phyloP scores from a whole-genome alignment of 2,113 vertebrate genomes.

The Aspiorhynchus laticeps region DNA sequence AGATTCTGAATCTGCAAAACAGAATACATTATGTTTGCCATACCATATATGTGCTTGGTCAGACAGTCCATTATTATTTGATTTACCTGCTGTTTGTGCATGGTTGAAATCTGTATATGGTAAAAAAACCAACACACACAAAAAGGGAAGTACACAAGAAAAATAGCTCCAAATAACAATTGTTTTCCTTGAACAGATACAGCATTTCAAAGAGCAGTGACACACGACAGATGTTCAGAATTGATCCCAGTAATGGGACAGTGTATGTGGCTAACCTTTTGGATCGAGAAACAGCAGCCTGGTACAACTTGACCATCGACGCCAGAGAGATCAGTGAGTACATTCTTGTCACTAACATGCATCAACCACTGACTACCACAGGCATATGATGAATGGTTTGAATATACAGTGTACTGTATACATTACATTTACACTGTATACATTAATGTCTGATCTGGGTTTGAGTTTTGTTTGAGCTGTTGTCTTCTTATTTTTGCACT shows the following conservation, averaged over 20 bases:
- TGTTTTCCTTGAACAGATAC: constrained; percentile 79
- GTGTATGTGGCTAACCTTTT: constrained; percentile 77
- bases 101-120: neutral
- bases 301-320: constrained; percentile 88
- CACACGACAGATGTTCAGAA: constrained; percentile 77
- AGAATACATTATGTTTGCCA: neutral
- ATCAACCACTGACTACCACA: neutral
- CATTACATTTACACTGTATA: neutral
- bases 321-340: constrained; percentile 89
- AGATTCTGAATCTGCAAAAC: neutral
- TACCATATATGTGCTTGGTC: neutral
- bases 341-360: neutral
- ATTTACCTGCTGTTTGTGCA: neutral
- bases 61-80: neutral
- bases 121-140: neutral
- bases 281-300: constrained; percentile 84
- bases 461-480: too few relatives aligned
- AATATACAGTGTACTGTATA: neutral
- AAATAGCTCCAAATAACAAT: constrained; percentile 25
- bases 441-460: neutral
- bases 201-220: constrained; percentile 74
- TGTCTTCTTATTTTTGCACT: too few relatives aligned
- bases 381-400: neutral
- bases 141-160: neutral
- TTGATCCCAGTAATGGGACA: constrained; percentile 85